A percentile compares a stretch with the other conserved stretches of the same genome.
Evolutionary conservation across 2,113 vertebrate genomes (phyloP).

Genomic region (Odocoileus hemionus): DNA sequence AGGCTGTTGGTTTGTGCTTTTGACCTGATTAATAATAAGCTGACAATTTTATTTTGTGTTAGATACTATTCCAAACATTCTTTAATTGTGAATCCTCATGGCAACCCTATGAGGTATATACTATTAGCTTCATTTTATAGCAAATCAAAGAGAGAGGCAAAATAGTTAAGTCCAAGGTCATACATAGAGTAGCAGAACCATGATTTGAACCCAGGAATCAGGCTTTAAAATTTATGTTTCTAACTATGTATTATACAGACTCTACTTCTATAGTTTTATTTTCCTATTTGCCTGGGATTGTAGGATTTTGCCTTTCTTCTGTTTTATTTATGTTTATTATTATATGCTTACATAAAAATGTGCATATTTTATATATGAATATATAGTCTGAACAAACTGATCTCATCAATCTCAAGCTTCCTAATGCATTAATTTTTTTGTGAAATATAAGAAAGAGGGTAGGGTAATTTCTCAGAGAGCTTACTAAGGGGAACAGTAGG

Average conservation of each 20-base stretch:
- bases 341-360: neutral
- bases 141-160: neutral
- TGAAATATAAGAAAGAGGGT: neutral
- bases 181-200: neutral
- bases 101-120: neutral
- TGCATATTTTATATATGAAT: neutral
- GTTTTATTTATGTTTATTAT: neutral
- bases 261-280: neutral
- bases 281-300: neutral
- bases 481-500: neutral
- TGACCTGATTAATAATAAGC: neutral
- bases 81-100: neutral
- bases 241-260: neutral
- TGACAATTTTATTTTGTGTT: neutral
- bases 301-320: neutral
- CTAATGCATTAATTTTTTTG: neutral
- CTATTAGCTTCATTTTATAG: neutral
- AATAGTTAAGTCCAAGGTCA: neutral
- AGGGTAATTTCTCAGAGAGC: neutral
- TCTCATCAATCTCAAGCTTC: neutral
- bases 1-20: neutral
- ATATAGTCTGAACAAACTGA: neutral
- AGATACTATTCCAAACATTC: neutral
- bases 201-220: neutral
- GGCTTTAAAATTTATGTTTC: neutral